Conservation (phyloP, 2,888 invertebrate species). For the Unio pictorum region DNA sequence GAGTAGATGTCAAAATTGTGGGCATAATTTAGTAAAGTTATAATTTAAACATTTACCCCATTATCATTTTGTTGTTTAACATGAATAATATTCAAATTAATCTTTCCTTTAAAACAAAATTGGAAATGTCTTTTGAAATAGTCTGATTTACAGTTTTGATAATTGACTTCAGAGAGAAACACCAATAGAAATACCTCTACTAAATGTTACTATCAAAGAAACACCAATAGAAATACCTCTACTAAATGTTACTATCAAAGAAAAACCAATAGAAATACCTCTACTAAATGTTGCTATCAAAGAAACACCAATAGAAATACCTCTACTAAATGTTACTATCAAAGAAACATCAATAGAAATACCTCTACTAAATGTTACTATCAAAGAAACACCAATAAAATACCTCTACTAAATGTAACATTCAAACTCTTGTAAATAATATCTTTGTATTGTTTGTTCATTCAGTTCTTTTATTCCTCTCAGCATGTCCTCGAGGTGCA, state of each 20-base stretch:
- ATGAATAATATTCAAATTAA: too few species aligned
- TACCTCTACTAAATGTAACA: background rate
- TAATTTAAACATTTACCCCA: too few species aligned
- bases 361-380: background rate
- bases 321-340: background rate
- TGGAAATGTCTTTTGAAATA: background rate
- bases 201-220: background rate
- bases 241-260: background rate
- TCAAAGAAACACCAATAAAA: background rate
- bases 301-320: background rate
- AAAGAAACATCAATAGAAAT: background rate
- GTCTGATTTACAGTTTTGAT: background rate
- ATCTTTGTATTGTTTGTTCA: too few species aligned
- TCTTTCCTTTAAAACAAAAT: too few species aligned
- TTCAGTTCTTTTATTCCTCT: background rate
- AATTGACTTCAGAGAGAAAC: background rate
- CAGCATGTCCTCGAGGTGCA: constrained; percentile 59
- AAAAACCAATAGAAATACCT: too few species aligned
- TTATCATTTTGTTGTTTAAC: too few species aligned
- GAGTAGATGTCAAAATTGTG: too few species aligned
- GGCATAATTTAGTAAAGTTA: too few species aligned
- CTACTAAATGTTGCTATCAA: background rate
- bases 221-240: background rate
- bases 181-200: background rate
- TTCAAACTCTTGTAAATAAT: background rate